A percentile compares a stretch with the other conserved stretches of the same genome.
Evolutionary conservation across 2,888 invertebrate species (phyloP).

Genomic region (Lepeophtheirus nordmannii): DNA sequence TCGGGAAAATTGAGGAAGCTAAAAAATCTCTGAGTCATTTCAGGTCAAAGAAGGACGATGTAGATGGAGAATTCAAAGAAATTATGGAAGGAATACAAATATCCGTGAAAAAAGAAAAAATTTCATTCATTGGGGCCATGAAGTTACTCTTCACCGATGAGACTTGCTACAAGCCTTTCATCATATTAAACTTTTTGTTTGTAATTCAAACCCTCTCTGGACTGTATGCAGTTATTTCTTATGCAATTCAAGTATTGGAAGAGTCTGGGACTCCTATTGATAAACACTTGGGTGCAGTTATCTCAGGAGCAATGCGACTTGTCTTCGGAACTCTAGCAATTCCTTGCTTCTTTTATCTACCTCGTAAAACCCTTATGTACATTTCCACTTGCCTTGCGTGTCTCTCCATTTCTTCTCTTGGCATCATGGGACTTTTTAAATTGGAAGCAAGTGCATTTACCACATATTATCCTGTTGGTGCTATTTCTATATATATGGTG

Average conservation of each 20-base stretch:
- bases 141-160: neutral
- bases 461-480: too few relatives aligned
- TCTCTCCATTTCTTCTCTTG: too few relatives aligned
- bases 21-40: neutral
- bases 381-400: too few relatives aligned
- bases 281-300: too few relatives aligned
- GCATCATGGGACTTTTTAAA: too few relatives aligned
- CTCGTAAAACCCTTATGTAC: too few relatives aligned
- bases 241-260: conserved; percentile 33
- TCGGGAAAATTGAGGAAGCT: neutral
- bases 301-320: too few relatives aligned
- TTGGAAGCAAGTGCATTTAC: too few relatives aligned
- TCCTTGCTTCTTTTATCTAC: too few relatives aligned
- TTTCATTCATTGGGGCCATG: neutral
- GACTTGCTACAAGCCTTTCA: neutral
- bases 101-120: too few relatives aligned
- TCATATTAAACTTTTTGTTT: neutral
- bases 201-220: conserved; percentile 27
- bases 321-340: too few relatives aligned
- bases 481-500: too few relatives aligned
- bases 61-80: neutral
- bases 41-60: neutral
- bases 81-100: neutral
- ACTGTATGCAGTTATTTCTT: conserved; percentile 26
- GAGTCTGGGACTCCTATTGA: conserved; percentile 29